Percentiles rank a stretch among this genome's conserved stretches.
These are phyloP conservation scores for Thaumetopoea pityocampa DNA, from an alignment of 1,140 invertebrate genomes.

Conservation along the genomic window DNA sequence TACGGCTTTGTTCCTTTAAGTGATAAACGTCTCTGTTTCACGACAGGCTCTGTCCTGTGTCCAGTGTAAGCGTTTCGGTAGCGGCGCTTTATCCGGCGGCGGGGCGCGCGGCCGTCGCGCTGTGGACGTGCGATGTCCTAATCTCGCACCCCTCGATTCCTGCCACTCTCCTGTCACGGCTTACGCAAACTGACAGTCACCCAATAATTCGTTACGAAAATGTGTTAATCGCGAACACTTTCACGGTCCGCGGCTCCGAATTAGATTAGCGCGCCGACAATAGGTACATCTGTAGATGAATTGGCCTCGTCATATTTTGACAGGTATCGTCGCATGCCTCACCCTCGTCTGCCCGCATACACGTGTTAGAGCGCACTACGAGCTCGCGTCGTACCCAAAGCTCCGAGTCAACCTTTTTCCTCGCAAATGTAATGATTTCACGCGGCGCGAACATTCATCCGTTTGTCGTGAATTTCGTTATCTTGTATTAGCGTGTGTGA, in stretches of 20 bases:
- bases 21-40: too few species aligned
- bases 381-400: constrained; percentile 19
- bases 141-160: constrained; percentile 37
- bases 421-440: constrained; percentile 68
- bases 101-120: constrained; percentile 22
- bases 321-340: constrained; percentile 54
- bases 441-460: constrained; percentile 68
- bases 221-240: constrained; percentile 69
- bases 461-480: constrained; percentile 65
- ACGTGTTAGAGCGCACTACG: constrained; percentile 51
- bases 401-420: constrained; percentile 28
- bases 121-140: constrained; percentile 11
- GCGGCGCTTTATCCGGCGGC: constrained; percentile 36
- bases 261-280: constrained; percentile 70
- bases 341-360: constrained; percentile 67
- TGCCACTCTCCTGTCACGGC: constrained; percentile 71
- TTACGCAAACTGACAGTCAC: constrained; percentile 72
- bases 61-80: constrained; percentile 13
- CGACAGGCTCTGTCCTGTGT: not conserved
- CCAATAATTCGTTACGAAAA: constrained; percentile 71
- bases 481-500: constrained; percentile 58
- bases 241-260: constrained; percentile 62
- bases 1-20: too few species aligned
- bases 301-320: constrained; percentile 69
- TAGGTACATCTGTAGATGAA: constrained; percentile 64